Evolutionary conservation across 2,888 invertebrate genomes (phyloP).

Genomic region (Eristalis intricaria): DNA sequence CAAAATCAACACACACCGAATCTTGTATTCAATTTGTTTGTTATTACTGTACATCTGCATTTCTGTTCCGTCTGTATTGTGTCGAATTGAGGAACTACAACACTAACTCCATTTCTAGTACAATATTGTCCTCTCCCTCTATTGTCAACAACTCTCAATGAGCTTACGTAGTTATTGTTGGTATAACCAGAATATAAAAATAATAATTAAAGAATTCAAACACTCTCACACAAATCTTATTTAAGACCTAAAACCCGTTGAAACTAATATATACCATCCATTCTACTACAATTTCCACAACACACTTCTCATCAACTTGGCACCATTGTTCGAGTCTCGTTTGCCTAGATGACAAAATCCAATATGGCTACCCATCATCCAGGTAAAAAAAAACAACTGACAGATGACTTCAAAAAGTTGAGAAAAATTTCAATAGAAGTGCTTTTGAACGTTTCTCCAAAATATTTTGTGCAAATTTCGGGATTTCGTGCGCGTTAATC

Average conservation of each 20-base stretch:
- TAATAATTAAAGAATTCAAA: too few species aligned
- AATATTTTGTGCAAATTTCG: conserved; percentile 26
- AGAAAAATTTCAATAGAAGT: conserved; percentile 53
- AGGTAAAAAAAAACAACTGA: conserved; percentile 50
- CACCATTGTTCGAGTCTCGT: conserved; percentile 34
- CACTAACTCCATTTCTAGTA: neutral
- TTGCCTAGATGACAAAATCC: conserved; percentile 31
- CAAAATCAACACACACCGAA: too few species aligned
- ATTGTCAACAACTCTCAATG: too few species aligned
- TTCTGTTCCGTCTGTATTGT: neutral
- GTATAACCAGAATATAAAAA: too few species aligned
- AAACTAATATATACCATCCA: neutral
- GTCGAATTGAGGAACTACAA: neutral
- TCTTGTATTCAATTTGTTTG: neutral
- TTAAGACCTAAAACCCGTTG: neutral
- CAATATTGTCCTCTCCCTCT: neutral
- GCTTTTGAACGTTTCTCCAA: conserved; percentile 28
- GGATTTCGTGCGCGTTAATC: conserved; percentile 42
- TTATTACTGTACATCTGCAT: neutral
- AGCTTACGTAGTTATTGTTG: too few species aligned
- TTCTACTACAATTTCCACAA: conserved; percentile 27
- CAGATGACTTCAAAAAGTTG: conserved; percentile 63
- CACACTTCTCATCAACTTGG: neutral
- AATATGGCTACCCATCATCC: conserved; percentile 60
- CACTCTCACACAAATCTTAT: neutral